Evolutionary conservation across 92 coral and sea anemone genomes (phyloP).

Genomic region (Heteractis magnifica): DNA sequence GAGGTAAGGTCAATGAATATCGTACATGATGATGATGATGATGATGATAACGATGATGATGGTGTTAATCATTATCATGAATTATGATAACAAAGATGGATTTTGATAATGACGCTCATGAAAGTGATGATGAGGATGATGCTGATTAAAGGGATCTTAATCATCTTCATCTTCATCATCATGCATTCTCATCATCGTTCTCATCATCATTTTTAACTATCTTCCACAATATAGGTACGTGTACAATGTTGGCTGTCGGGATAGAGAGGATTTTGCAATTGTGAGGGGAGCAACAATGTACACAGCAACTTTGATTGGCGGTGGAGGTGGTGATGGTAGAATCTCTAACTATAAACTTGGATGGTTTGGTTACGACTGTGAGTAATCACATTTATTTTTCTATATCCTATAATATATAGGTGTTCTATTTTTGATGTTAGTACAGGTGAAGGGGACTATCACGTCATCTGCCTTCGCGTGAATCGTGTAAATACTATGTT

Average conservation of each 20-base stretch:
- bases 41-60: neutral
- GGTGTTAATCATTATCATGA: neutral
- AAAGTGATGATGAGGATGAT: too few species aligned
- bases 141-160: too few species aligned
- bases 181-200: too few species aligned
- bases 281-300: slow-evolving; percentile 59
- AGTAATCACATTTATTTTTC: neutral
- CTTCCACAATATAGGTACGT: slow-evolving; percentile 23
- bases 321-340: slow-evolving; percentile 59
- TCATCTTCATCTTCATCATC: too few species aligned
- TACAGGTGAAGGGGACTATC: too few species aligned
- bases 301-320: slow-evolving; percentile 51
- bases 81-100: too few species aligned
- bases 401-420: neutral
- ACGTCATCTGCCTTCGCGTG: too few species aligned
- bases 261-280: slow-evolving; percentile 25
- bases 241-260: slow-evolving; percentile 63
- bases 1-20: slow-evolving; percentile 16
- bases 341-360: slow-evolving; percentile 45
- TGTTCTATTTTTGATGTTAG: too few species aligned
- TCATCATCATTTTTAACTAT: neutral
- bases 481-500: too few species aligned
- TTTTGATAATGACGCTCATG: too few species aligned
- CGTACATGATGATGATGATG: neutral
- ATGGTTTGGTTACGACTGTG: slow-evolving; percentile 61